Evolutionary conservation across 2,113 vertebrate species (phyloP).

Genomic region (Verasper variegatus): DNA sequence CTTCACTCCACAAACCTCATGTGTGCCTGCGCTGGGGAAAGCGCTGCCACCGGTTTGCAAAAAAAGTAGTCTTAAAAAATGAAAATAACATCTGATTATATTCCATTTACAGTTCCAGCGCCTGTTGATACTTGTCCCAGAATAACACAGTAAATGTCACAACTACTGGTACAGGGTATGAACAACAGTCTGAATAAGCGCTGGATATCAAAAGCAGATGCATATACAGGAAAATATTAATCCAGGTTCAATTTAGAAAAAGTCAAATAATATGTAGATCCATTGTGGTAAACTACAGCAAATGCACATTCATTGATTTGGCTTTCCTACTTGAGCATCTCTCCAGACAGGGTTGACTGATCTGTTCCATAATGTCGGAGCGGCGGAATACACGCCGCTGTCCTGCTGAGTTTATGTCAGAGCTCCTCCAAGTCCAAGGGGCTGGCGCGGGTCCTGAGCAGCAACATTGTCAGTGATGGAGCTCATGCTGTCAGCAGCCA

Average conservation of each 20-base stretch:
- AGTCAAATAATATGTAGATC: slow-evolving; percentile 49
- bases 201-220: slow-evolving; percentile 60
- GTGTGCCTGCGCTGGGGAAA: background rate
- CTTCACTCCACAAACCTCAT: background rate
- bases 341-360: slow-evolving; percentile 46
- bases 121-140: slow-evolving; percentile 31
- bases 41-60: background rate
- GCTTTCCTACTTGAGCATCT: slow-evolving; percentile 34
- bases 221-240: slow-evolving; percentile 47
- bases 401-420: slow-evolving; percentile 52
- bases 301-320: background rate
- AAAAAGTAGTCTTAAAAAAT: slow-evolving; percentile 23
- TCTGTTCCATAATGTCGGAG: slow-evolving; percentile 54
- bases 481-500: slow-evolving; percentile 42
- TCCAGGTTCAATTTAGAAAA: slow-evolving; percentile 43
- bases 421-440: slow-evolving; percentile 41
- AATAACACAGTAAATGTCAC: slow-evolving; percentile 56
- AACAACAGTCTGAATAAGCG: slow-evolving; percentile 31
- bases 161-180: slow-evolving; percentile 20
- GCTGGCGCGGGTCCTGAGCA: slow-evolving; percentile 39
- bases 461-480: slow-evolving; percentile 49
- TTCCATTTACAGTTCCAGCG: slow-evolving; percentile 38
- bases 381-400: slow-evolving; percentile 22
- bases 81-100: slow-evolving; percentile 37
- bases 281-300: slow-evolving; percentile 22